Evolutionary conservation across 2,797 vertebrate species (phyloP).

Genomic region (Tapera naevia): DNA sequence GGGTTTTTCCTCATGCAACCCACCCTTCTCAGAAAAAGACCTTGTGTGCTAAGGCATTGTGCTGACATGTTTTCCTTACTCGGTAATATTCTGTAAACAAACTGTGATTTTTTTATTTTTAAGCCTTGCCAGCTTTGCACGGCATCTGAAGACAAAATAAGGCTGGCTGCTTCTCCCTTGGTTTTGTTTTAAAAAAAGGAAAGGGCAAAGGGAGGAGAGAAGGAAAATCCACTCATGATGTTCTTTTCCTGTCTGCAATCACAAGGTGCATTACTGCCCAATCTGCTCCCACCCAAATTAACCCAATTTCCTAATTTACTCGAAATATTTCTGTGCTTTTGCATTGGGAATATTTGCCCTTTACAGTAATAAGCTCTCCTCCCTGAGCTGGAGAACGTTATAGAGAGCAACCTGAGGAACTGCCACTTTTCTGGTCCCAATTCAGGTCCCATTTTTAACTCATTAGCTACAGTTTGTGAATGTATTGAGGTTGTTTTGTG

Average conservation of each 20-base stretch:
- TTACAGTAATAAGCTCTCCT: background rate
- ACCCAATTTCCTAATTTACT: constrained; percentile 47
- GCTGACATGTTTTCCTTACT: constrained; percentile 31
- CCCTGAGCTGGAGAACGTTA: background rate
- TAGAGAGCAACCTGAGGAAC: background rate
- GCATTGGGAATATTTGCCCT: constrained; percentile 32
- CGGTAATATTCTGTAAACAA: constrained; percentile 44
- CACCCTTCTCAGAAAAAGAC: background rate
- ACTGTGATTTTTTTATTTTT: background rate
- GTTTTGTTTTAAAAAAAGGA: background rate
- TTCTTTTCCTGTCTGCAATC: constrained; percentile 39
- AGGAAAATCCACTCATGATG: constrained; percentile 47
- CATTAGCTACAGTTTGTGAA: background rate
- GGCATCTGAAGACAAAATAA: background rate
- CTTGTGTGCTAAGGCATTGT: background rate
- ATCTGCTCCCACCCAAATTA: constrained; percentile 44
- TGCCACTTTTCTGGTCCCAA: background rate
- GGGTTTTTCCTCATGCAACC: background rate
- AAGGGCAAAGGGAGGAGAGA: constrained; percentile 20
- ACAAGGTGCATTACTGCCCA: background rate
- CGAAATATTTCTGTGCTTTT: constrained; percentile 5
- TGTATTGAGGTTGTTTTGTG: background rate
- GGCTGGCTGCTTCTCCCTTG: background rate
- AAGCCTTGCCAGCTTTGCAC: constrained; percentile 26
- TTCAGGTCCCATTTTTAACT: background rate